Evolutionary conservation across 2,888 invertebrate species (phyloP).

Genomic region (Eupithecia abbreviata): DNA sequence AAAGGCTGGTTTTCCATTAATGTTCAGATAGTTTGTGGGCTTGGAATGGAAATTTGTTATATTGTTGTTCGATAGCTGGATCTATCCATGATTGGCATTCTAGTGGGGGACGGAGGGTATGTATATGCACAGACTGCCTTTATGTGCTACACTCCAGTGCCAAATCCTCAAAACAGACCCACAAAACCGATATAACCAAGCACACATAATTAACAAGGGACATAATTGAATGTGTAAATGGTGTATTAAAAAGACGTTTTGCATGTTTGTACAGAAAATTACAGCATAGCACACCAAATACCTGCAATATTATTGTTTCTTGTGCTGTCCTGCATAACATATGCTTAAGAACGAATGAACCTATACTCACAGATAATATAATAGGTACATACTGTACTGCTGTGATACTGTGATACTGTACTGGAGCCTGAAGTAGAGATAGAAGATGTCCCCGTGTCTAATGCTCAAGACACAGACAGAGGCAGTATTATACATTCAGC

Average conservation of each 20-base stretch:
- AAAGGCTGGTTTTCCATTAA: too few relatives aligned
- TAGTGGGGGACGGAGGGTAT: too few relatives aligned
- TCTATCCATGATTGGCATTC: too few relatives aligned
- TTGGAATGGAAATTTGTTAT: too few relatives aligned
- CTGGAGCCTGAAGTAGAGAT: constrained; percentile 8
- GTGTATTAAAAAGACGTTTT: constrained; percentile 9
- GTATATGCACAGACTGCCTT: constrained; percentile 19
- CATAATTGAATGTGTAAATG: constrained; percentile 10
- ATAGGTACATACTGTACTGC: too few relatives aligned
- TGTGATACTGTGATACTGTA: too few relatives aligned
- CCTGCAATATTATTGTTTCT: constrained; percentile 17
- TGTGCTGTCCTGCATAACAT: constrained; percentile 5
- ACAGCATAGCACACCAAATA: constrained; percentile 5
- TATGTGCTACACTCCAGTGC: constrained; percentile 24
- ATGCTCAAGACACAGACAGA: constrained; percentile 14
- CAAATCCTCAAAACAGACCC: constrained; percentile 15
- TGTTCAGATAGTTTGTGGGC: too few relatives aligned
- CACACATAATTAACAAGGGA: constrained; percentile 19
- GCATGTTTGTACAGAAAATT: too few relatives aligned
- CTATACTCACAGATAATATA: too few relatives aligned
- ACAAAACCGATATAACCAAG: constrained; percentile 16
- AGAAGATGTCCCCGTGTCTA: background rate
- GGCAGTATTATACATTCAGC: too few relatives aligned
- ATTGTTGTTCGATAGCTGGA: too few relatives aligned
- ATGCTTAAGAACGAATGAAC: constrained; percentile 9